phyloP scores from a whole-genome alignment of 1,140 invertebrate genomes.

The Papilio aristodemus region DNA sequence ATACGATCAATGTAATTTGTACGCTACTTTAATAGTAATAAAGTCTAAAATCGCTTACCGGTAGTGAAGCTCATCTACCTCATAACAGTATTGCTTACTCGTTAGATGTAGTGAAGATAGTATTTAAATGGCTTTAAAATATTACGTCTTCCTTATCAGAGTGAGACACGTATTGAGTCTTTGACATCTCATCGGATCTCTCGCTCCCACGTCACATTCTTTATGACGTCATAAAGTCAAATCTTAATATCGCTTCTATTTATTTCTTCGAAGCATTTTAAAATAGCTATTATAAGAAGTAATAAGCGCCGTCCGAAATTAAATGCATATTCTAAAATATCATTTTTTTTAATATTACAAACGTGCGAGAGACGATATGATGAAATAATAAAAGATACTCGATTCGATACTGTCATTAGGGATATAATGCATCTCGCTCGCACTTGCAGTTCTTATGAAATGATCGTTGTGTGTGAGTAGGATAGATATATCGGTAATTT shows the following conservation, averaged over 20 bases:
- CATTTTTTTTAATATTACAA: background rate
- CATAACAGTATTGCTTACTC: slow-evolving; percentile 30
- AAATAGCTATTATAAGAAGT: background rate
- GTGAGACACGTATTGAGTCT: slow-evolving; percentile 5
- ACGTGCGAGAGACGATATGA: background rate
- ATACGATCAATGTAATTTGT: background rate
- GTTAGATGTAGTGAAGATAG: slow-evolving; percentile 5
- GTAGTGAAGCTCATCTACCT: slow-evolving; percentile 29
- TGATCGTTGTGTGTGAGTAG: background rate
- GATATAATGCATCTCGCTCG: slow-evolving; percentile 1
- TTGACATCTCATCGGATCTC: background rate
- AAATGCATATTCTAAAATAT: too few relatives aligned
- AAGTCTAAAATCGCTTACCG: slow-evolving; percentile 22
- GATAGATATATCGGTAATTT: background rate
- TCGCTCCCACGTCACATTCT: background rate
- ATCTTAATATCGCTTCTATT: background rate
- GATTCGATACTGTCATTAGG: slow-evolving; percentile 3
- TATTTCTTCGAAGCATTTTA: background rate
- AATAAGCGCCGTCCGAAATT: slow-evolving; percentile 10
- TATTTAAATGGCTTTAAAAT: slow-evolving; percentile 27
- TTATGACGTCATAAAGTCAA: background rate
- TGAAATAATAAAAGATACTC: background rate
- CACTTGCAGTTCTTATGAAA: slow-evolving; percentile 21
- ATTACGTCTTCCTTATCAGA: slow-evolving; percentile 25
- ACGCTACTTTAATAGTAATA: slow-evolving; percentile 10